Conservation (phyloP, 1,140 invertebrate genomes). For the Pteromalus puparum region DNA sequence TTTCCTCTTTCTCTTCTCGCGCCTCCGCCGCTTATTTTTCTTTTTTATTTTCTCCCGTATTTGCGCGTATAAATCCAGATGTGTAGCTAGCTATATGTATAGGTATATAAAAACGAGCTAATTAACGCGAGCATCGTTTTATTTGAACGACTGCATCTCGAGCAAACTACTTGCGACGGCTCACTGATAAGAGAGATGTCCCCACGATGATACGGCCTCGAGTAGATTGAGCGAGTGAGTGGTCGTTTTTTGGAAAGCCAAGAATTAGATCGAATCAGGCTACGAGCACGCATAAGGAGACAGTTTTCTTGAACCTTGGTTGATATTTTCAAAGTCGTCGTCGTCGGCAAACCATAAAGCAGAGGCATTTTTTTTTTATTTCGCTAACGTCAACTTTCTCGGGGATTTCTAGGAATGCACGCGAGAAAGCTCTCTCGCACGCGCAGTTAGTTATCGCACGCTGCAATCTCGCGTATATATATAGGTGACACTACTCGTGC, state of each 20-base stretch:
- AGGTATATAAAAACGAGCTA: no score
- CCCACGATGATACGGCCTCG: no score
- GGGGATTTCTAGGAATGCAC: slow-evolving; percentile 12
- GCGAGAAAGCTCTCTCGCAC: neutral
- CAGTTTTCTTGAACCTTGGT: neutral
- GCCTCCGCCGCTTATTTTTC: no score
- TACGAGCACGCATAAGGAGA: neutral
- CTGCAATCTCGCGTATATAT: neutral
- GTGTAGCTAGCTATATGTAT: no score
- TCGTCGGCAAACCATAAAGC: neutral
- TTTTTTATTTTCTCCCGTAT: no score
- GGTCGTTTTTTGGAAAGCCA: slow-evolving; percentile 30
- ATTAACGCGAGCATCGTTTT: no score
- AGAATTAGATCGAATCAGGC: neutral
- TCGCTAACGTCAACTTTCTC: slow-evolving; percentile 46
- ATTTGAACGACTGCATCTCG: no score
- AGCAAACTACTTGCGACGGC: no score
- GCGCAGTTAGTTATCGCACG: neutral
- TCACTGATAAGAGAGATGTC: no score
- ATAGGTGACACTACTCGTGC: no score
- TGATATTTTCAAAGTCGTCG: neutral
- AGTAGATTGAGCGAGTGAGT: neutral
- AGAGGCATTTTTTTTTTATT: neutral
- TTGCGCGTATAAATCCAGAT: no score
- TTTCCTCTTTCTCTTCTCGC: no score